Conservation (phyloP, 2,888 invertebrate genomes). For the Aphodius sticticus region DNA sequence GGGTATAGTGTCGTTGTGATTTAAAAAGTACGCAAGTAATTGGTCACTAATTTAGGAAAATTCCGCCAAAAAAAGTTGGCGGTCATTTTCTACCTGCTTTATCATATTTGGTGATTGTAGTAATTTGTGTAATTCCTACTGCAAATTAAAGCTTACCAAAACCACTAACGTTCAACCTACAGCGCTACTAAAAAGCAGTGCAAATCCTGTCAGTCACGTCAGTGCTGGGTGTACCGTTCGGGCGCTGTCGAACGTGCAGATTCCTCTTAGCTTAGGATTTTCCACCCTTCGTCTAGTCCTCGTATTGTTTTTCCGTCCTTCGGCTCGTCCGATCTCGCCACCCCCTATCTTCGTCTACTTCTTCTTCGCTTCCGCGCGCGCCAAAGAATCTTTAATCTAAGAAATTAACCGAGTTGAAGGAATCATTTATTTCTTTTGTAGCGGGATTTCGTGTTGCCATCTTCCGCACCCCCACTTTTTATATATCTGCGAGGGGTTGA, state of each 20-base stretch:
- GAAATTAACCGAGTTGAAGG: slow-evolving; percentile 42
- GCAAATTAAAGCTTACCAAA: no score
- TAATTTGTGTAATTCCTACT: no score
- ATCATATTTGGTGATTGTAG: no score
- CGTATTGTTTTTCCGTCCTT: neutral
- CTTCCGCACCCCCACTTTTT: slow-evolving; percentile 33
- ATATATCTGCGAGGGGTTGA: slow-evolving; percentile 36
- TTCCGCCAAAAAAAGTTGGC: no score
- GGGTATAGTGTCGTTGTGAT: no score
- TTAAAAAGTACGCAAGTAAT: no score
- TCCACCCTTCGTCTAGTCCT: neutral
- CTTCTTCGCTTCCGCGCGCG: slow-evolving; percentile 24
- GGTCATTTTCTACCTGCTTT: no score
- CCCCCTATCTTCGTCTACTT: neutral
- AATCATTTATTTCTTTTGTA: slow-evolving; percentile 42
- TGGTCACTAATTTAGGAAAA: no score
- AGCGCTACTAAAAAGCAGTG: neutral
- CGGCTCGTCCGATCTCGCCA: neutral
- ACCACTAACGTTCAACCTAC: neutral
- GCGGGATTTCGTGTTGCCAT: slow-evolving; percentile 41
- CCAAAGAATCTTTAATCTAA: slow-evolving; percentile 41
- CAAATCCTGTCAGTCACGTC: neutral
- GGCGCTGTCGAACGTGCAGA: neutral
- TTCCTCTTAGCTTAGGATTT: neutral
- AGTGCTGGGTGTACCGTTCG: neutral